These are phyloP conservation scores for Takifugu bimaculatus DNA, from an alignment of 2,113 vertebrate species.

Conservation along the genomic window DNA sequence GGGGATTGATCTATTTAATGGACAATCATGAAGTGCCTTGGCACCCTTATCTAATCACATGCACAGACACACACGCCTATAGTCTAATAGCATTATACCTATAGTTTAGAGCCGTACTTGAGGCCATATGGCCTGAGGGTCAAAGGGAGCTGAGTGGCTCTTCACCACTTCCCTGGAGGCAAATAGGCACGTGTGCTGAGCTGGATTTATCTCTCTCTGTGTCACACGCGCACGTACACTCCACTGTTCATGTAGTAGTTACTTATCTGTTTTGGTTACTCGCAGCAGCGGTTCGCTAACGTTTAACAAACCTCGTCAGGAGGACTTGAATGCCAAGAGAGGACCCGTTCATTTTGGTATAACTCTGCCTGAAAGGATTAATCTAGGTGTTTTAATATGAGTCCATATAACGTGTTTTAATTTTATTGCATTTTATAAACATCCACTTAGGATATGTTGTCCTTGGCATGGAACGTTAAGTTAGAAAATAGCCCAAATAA, in stretches of 20 bases:
- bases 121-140: constrained; percentile 64
- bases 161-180: constrained; percentile 68
- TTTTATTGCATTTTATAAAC: too few relatives aligned
- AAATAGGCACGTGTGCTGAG: constrained; percentile 55
- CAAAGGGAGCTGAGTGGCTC: constrained; percentile 67
- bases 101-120: constrained; percentile 41
- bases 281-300: too few relatives aligned
- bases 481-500: too few relatives aligned
- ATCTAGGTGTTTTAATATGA: too few relatives aligned
- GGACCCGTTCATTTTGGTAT: too few relatives aligned
- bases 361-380: too few relatives aligned
- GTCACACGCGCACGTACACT: constrained; percentile 42
- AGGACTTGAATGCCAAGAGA: too few relatives aligned
- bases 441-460: too few relatives aligned
- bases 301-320: too few relatives aligned
- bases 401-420: too few relatives aligned
- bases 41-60: background rate
- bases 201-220: constrained; percentile 38
- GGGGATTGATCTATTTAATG: too few relatives aligned
- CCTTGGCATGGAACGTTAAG: too few relatives aligned
- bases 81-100: constrained; percentile 42
- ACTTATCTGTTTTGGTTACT: background rate
- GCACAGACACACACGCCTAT: background rate
- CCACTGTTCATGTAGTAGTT: constrained; percentile 39
- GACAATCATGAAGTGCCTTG: background rate